phyloP scores from a whole-genome alignment of 2,888 invertebrate genomes.

The Petrolisthes manimaculis region DNA sequence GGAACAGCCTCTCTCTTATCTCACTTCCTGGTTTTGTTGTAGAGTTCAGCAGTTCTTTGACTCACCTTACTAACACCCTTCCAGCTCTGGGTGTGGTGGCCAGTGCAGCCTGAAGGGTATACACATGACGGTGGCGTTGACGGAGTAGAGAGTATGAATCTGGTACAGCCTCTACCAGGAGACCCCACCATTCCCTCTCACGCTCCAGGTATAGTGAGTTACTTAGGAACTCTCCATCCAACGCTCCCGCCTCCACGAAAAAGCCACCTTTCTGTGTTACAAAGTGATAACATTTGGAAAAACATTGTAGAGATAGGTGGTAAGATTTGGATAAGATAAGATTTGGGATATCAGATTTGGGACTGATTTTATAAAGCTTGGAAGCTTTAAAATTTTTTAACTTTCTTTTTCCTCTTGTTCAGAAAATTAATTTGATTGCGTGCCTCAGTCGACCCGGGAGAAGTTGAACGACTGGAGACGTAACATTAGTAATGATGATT shows the following conservation, averaged over 20 bases:
- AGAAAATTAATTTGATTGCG: too few species aligned
- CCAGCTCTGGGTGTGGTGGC: neutral
- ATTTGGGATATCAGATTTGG: too few species aligned
- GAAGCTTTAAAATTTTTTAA: too few species aligned
- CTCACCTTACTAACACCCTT: neutral
- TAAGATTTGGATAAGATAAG: too few species aligned
- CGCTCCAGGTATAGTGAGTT: constrained; percentile 16
- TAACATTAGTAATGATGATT: too few species aligned
- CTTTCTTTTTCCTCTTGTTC: too few species aligned
- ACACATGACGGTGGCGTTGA: neutral
- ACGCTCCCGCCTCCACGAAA: constrained; percentile 24
- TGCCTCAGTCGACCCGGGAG: too few species aligned
- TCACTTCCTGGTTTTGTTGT: too few species aligned
- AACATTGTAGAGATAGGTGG: neutral
- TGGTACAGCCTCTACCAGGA: constrained; percentile 8
- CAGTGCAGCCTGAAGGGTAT: constrained; percentile 10
- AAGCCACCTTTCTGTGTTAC: constrained; percentile 8
- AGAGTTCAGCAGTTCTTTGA: neutral
- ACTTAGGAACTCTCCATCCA: constrained; percentile 9
- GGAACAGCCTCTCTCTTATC: too few species aligned
- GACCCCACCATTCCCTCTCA: neutral
- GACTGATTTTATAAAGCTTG: too few species aligned
- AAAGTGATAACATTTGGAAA: neutral
- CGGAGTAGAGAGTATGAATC: neutral
- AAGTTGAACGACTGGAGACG: too few species aligned